Percentiles rank a stretch among this genome's conserved stretches.
These are phyloP conservation scores for Pungitius pungitius DNA, from an alignment of 2,113 vertebrate genomes.

Conservation along the genomic window DNA sequence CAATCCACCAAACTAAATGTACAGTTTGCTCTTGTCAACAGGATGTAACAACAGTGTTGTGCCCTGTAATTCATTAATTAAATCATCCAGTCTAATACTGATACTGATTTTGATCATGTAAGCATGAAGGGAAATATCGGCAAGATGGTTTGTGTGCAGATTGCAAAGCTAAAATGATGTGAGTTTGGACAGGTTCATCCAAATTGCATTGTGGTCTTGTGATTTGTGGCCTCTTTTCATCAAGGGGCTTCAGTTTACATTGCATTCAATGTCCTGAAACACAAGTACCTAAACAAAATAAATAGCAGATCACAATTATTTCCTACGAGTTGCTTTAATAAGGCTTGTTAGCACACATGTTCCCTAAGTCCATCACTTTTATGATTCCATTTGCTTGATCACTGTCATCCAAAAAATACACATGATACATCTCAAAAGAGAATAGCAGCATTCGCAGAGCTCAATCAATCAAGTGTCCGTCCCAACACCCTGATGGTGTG, in stretches of 20 bases:
- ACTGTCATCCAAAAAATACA: constrained; percentile 31
- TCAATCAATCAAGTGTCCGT: constrained; percentile 17
- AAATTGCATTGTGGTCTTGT: constrained; percentile 49
- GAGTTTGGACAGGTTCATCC: constrained; percentile 40
- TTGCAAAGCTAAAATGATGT: constrained; percentile 39
- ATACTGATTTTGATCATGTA: constrained; percentile 7
- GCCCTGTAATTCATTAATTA: constrained; percentile 21
- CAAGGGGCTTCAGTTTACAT: constrained; percentile 75
- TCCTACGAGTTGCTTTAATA: constrained; percentile 33
- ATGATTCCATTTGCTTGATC: constrained; percentile 2
- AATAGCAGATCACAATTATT: constrained; percentile 31
- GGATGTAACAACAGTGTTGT: constrained; percentile 40
- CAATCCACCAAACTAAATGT: constrained; percentile 65
- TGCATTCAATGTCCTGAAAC: constrained; percentile 54
- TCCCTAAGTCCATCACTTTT: constrained; percentile 22
- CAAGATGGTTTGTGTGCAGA: constrained; percentile 53
- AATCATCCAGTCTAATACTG: constrained; percentile 12
- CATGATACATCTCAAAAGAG: constrained; percentile 11
- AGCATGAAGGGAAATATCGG: constrained; percentile 25
- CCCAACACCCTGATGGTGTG: constrained; percentile 7
- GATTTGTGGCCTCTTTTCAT: constrained; percentile 61
- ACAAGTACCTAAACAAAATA: constrained; percentile 47
- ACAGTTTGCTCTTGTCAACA: constrained; percentile 52
- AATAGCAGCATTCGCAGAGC: constrained; percentile 26
- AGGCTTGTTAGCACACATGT: constrained; percentile 28